phyloP scores from a whole-genome alignment of 1,140 invertebrate species.

The Trachymyrmex cornetzi region DNA sequence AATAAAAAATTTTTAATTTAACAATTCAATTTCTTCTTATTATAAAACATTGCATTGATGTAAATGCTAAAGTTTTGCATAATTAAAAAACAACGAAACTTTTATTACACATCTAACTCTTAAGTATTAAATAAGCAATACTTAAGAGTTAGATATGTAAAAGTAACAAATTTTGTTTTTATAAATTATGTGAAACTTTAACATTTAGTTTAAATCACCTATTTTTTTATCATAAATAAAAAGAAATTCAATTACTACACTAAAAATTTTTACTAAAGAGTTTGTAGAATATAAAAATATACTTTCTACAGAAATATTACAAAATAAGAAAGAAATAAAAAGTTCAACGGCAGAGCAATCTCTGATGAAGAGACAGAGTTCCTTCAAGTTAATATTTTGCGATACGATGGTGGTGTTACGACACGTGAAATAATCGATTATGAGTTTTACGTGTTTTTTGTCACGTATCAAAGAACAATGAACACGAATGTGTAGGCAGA shows the following conservation, averaged over 20 bases:
- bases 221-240: too few species aligned
- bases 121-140: neutral
- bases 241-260: too few species aligned
- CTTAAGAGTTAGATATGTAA: too few species aligned
- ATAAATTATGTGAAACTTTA: too few species aligned
- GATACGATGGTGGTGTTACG: conserved; percentile 14
- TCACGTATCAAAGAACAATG: conserved; percentile 74
- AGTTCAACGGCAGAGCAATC: neutral
- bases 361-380: neutral
- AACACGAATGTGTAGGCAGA: conserved; percentile 67
- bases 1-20: neutral
- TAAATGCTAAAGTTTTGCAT: neutral
- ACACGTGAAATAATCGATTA: conserved; percentile 70
- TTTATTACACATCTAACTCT: neutral
- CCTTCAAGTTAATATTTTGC: neutral
- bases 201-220: too few species aligned
- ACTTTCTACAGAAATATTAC: neutral
- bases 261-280: neutral
- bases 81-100: neutral
- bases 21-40: neutral
- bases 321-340: neutral
- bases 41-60: neutral
- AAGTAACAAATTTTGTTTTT: too few species aligned
- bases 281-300: conserved; percentile 5
- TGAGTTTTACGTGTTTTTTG: conserved; percentile 65